Evolutionary conservation across 1,140 invertebrate species (phyloP).

Genomic region (Colletes latitarsis): DNA sequence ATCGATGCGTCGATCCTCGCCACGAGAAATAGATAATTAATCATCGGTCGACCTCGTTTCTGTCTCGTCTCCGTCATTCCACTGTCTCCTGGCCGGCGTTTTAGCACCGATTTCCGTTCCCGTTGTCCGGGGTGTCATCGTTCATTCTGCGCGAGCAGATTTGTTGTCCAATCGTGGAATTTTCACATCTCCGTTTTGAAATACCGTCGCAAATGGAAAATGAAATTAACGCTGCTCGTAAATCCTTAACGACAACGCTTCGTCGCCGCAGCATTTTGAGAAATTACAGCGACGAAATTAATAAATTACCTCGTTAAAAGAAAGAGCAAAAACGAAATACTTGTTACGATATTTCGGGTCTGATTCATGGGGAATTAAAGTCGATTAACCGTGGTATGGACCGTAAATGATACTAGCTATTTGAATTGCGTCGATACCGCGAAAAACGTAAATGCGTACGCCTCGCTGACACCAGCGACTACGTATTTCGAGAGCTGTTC

Average conservation of each 20-base stretch:
- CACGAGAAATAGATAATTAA: conserved; percentile 54
- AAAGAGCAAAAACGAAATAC: not conserved
- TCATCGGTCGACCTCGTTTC: conserved; percentile 38
- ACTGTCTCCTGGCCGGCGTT: conserved; percentile 10
- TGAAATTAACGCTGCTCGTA: conserved; percentile 10
- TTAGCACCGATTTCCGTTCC: conserved; percentile 27
- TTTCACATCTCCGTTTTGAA: not conserved
- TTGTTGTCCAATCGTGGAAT: conserved; percentile 15
- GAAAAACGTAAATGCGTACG: too few relatives aligned
- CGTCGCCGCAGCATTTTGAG: too few relatives aligned
- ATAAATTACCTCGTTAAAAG: not conserved
- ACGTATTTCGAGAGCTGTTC: too few relatives aligned
- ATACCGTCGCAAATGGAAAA: not conserved
- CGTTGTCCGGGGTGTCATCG: conserved; percentile 28
- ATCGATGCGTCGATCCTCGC: conserved; percentile 39
- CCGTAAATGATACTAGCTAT: too few relatives aligned
- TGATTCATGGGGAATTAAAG: not conserved
- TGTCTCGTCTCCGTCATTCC: not conserved
- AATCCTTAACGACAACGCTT: not conserved
- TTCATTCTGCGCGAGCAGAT: conserved; percentile 32
- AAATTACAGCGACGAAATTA: not conserved
- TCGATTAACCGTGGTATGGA: not conserved
- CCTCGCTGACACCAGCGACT: too few relatives aligned
- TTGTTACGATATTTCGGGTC: not conserved
- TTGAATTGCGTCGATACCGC: too few relatives aligned